These are phyloP conservation scores for Hemithea aestivaria DNA, from an alignment of 2,888 invertebrate species.

Conservation along the genomic window DNA sequence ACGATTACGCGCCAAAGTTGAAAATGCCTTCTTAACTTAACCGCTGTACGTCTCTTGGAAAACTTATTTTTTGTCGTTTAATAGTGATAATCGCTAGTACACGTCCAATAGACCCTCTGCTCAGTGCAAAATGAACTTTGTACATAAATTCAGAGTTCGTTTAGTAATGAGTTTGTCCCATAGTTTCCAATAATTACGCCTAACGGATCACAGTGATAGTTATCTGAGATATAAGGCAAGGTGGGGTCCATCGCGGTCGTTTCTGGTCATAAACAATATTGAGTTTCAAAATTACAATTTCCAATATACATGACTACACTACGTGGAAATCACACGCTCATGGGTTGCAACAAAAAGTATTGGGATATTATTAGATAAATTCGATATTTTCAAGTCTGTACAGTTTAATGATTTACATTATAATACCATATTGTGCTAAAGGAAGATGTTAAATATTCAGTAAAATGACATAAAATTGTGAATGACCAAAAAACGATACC, in stretches of 20 bases:
- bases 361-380: too few species aligned
- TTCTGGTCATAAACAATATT: slow-evolving; percentile 15
- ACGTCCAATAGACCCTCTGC: too few species aligned
- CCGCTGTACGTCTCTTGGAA: too few species aligned
- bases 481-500: slow-evolving; percentile 28
- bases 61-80: too few species aligned
- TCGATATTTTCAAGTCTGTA: too few species aligned
- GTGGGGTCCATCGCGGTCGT: slow-evolving; percentile 54
- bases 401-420: not conserved
- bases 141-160: not conserved
- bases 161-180: slow-evolving; percentile 11
- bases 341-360: too few species aligned
- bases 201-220: slow-evolving; percentile 75
- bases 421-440: slow-evolving; percentile 6
- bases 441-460: not conserved
- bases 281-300: too few species aligned
- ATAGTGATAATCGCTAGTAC: too few species aligned
- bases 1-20: too few species aligned
- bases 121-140: too few species aligned
- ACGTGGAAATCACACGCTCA: too few species aligned
- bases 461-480: slow-evolving; percentile 17
- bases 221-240: slow-evolving; percentile 73
- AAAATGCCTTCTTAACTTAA: too few species aligned
- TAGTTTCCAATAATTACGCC: slow-evolving; percentile 56
- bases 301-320: not conserved